These are phyloP conservation scores for Holacanthella duospinosa DNA, from an alignment of 2,888 invertebrate species.

Conservation along the genomic window DNA sequence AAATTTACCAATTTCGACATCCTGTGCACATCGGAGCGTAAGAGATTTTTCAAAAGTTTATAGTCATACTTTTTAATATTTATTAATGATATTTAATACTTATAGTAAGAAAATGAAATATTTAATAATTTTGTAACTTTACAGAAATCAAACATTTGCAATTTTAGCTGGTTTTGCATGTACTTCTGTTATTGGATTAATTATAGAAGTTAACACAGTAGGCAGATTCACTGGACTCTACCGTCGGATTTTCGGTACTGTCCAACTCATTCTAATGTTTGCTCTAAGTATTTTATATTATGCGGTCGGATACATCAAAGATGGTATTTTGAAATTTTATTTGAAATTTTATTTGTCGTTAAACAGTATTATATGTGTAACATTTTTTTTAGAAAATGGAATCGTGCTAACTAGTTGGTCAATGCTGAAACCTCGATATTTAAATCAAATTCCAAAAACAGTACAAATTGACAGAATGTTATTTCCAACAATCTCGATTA, in stretches of 20 bases:
- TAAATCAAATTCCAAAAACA: slow-evolving; percentile 20
- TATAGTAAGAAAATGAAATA: too few relatives aligned
- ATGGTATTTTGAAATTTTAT: slow-evolving; percentile 18
- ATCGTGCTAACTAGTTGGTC: slow-evolving; percentile 17
- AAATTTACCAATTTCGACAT: slow-evolving; percentile 45
- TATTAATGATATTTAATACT: too few relatives aligned
- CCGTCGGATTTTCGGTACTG: slow-evolving; percentile 21
- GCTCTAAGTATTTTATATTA: slow-evolving; percentile 25
- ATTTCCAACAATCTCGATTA: slow-evolving; percentile 23
- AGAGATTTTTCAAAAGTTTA: slow-evolving; percentile 33
- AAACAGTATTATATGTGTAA: not conserved
- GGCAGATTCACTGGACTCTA: slow-evolving; percentile 17
- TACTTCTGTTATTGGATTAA: slow-evolving; percentile 29
- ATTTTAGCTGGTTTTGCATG: slow-evolving; percentile 22
- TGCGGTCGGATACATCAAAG: slow-evolving; percentile 28
- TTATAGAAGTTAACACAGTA: slow-evolving; percentile 25
- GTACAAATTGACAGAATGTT: slow-evolving; percentile 27
- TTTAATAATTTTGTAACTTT: not conserved
- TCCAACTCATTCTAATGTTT: slow-evolving; percentile 24
- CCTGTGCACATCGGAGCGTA: slow-evolving; percentile 19
- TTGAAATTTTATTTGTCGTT: slow-evolving; percentile 10
- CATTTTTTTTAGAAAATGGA: slow-evolving; percentile 14
- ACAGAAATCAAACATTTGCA: slow-evolving; percentile 29
- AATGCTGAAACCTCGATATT: slow-evolving; percentile 17
- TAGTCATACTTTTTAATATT: slow-evolving; percentile 30